Percentiles rank a stretch among this genome's conserved stretches.
Evolutionary conservation across 30 jellyfish, hydroid and myxozoan genomes (phyloP).

Genomic region (Hydra vulgaris): DNA sequence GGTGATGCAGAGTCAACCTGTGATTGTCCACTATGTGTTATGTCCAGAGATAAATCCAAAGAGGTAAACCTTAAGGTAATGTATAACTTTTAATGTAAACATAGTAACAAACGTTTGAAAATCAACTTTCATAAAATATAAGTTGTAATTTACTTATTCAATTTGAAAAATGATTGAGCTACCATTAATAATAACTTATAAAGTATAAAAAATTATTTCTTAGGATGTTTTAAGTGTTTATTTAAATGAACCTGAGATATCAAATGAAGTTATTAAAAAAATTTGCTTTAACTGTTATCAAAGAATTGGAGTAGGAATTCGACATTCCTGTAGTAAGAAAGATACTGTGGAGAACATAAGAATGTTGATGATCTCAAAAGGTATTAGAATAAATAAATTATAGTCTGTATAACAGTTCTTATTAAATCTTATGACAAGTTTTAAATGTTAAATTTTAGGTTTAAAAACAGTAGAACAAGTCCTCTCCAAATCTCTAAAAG

Average conservation of each 20-base stretch:
- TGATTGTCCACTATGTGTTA: not conserved
- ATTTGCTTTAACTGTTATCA: not conserved
- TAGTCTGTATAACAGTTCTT: not conserved
- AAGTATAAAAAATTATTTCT: not conserved
- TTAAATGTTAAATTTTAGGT: not conserved
- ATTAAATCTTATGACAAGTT: not conserved
- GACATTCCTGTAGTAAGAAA: not conserved
- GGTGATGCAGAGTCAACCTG: too few species aligned
- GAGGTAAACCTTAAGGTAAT: not conserved
- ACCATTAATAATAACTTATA: not conserved
- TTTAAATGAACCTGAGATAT: not conserved
- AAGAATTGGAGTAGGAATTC: not conserved
- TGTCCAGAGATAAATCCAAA: not conserved
- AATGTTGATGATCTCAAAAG: not conserved
- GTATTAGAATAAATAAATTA: not conserved
- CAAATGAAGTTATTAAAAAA: not conserved
- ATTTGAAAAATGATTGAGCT: not conserved
- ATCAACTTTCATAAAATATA: not conserved
- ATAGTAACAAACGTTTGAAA: not conserved
- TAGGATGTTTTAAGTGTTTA: not conserved
- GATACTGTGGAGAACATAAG: not conserved
- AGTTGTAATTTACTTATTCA: not conserved
- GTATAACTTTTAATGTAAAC: not conserved
- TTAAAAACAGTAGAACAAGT: not conserved
- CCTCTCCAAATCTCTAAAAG: not conserved